Evolutionary conservation across 2,113 vertebrate genomes (phyloP), one percentile per base, ranked within the genome.

Genomic region (Lepisosteus oculatus): DNA sequence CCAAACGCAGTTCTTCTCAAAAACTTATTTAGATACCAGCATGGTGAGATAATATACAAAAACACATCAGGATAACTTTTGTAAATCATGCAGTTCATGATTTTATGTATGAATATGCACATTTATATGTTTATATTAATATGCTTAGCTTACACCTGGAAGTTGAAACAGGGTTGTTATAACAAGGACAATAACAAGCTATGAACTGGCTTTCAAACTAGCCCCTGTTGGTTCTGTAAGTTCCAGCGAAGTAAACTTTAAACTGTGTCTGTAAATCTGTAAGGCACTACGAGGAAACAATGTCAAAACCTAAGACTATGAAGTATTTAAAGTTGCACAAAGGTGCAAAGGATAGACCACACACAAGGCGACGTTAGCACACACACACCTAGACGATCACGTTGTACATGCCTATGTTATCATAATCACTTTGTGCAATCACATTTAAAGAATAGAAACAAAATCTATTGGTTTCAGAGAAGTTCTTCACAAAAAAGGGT

Each of bases 231-330:
- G 88, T 89, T 90, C 90, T 88, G 86, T 84, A 87, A 88, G 88
- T 91, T 89, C 89, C 90, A 90, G 92, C 83, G 90, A 85, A 92
- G 92, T 92, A 94, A 94, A 87, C 87, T 90, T 87, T 86, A 79
- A 87, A 92, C 90, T 76, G 87, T 92, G 47, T 92, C 85, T 86
- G 92, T 91, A 88, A 86, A 91, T 95, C 79, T 89, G 93, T 99
- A 99, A 99, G 97, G 97, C 97, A 99, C 97, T 99, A 98, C 93
- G 83, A 96, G 93, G 95, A 93, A 94, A 93, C 86, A 88, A 94
- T 89, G 93, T 91, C 89, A 77, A 79, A 92, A 91, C 90, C 90
- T 92, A 93, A 92, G 92, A 91, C 88, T 80, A 90, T 82, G 86
- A 85, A 17, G 61, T 65, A 69, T 17, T 63, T 59, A 79, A 89